Evolutionary conservation across 2,113 vertebrate species (phyloP).

Genomic region (Felis chaus): DNA sequence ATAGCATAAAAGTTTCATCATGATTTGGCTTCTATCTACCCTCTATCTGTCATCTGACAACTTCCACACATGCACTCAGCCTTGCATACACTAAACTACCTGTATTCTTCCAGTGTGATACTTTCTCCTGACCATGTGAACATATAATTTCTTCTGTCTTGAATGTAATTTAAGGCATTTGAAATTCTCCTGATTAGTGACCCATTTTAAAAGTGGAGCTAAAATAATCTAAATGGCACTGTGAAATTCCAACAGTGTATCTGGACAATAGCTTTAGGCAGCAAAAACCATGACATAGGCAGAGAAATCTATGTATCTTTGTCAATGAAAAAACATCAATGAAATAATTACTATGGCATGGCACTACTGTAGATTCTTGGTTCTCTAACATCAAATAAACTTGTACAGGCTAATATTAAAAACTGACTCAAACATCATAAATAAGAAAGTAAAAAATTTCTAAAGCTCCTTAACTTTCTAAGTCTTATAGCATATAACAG

Average conservation of each 20-base stretch:
- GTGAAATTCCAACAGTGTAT: neutral
- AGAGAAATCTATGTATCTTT: neutral
- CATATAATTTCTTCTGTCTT: neutral
- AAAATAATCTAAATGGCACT: neutral
- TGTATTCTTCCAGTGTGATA: neutral
- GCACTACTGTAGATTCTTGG: neutral
- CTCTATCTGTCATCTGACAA: neutral
- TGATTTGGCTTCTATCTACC: neutral
- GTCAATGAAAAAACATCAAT: neutral
- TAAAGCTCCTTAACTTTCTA: neutral
- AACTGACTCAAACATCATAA: neutral
- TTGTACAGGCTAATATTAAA: neutral
- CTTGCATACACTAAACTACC: neutral
- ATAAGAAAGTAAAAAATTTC: neutral
- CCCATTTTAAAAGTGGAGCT: neutral
- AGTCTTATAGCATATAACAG: neutral
- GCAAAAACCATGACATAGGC: neutral
- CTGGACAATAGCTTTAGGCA: neutral
- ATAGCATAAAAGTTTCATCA: neutral
- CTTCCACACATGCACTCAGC: neutral
- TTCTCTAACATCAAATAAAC: neutral
- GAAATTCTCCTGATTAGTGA: conserved; percentile 1
- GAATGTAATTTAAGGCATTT: neutral
- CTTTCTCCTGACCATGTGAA: neutral
- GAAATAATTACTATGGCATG: neutral